Conservation (phyloP, 2,888 invertebrate species). For the Tribolium freemani region DNA sequence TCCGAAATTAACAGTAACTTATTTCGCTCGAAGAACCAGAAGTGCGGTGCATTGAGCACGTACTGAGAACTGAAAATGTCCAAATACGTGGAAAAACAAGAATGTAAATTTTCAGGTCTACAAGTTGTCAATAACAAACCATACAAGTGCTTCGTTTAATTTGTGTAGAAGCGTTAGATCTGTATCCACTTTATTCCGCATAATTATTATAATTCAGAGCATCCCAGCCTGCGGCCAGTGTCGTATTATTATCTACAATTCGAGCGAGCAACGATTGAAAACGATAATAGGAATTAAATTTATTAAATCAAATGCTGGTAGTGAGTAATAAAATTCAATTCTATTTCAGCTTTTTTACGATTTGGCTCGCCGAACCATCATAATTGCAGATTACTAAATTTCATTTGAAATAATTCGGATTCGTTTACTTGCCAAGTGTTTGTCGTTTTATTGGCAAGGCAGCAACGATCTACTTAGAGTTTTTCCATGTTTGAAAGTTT, state of each 20-base stretch:
- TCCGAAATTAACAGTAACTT: not conserved
- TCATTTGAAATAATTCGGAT: not conserved
- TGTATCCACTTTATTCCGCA: not conserved
- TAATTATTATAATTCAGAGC: not conserved
- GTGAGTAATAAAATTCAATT: constrained; percentile 1
- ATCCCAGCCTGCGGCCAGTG: not conserved
- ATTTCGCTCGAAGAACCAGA: not conserved
- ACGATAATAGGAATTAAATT: constrained; percentile 5
- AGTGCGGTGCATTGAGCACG: not conserved
- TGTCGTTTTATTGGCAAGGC: not conserved
- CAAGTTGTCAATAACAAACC: too few relatives aligned
- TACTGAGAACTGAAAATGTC: not conserved
- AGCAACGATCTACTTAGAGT: not conserved
- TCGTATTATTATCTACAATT: not conserved
- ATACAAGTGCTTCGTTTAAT: not conserved
- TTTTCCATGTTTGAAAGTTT: not conserved
- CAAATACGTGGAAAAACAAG: not conserved
- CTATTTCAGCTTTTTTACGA: constrained; percentile 2
- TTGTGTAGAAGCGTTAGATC: not conserved
- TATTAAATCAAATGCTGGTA: constrained; percentile 17
- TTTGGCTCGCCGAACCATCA: not conserved
- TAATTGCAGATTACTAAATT: not conserved
- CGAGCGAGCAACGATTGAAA: not conserved
- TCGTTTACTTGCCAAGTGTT: not conserved
- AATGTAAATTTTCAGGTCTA: not conserved